These are phyloP conservation scores for Gavialis gangeticus DNA, from an alignment of 2,113 vertebrate genomes.

Conservation along the genomic window DNA sequence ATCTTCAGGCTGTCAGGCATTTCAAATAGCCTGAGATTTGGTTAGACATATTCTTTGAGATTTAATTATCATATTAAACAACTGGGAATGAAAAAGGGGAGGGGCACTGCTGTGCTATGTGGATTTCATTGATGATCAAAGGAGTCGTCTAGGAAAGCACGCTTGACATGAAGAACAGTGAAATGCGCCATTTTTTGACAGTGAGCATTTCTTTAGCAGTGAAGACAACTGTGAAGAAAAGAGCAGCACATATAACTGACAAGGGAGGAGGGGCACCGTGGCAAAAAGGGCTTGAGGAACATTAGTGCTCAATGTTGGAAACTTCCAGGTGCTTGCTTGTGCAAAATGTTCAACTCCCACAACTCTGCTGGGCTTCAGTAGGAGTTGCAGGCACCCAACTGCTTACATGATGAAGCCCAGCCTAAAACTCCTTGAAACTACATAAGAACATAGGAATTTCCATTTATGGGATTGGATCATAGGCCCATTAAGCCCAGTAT, in stretches of 20 bases:
- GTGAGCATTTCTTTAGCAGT: neutral
- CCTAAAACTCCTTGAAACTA: rapidly evolving
- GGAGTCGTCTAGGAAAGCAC: constrained; percentile 13
- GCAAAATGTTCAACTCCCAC: neutral
- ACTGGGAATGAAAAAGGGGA: constrained; percentile 26
- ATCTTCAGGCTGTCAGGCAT: constrained; percentile 33
- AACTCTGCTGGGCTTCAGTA: rapidly evolving
- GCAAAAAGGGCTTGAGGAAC: neutral
- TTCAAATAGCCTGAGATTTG: neutral
- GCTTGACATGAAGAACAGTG: neutral
- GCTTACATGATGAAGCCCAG: neutral
- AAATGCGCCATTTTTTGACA: constrained; percentile 32
- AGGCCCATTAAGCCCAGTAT: too few species aligned
- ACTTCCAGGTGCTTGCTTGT: rapidly evolving
- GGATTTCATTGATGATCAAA: constrained; percentile 53
- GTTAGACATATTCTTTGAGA: constrained; percentile 19
- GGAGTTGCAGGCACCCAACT: neutral
- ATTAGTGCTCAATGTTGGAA: neutral
- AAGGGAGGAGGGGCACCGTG: neutral
- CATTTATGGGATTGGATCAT: too few species aligned
- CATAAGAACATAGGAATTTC: too few species aligned
- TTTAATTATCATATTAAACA: constrained; percentile 50
- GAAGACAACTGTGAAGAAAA: neutral
- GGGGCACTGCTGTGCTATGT: neutral
- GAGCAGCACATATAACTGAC: neutral